Percentiles rank a stretch among this genome's conserved stretches.
Conservation (phyloP, 2,888 invertebrate species). For the Leucania comma region DNA sequence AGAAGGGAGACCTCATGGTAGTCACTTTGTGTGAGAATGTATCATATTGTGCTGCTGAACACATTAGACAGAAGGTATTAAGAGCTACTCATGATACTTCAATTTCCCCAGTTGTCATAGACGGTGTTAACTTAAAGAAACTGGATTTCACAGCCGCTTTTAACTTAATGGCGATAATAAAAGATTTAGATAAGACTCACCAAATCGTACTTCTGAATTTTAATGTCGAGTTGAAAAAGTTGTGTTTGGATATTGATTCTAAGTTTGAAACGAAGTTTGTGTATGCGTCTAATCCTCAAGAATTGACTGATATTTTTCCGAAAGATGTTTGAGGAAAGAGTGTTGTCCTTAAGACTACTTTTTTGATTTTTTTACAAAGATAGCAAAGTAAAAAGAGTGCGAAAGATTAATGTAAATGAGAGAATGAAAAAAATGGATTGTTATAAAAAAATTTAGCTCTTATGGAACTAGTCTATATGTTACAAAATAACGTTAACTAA, state of each 20-base stretch:
- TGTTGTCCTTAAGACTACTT: no score
- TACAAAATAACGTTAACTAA: no score
- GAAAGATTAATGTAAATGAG: no score
- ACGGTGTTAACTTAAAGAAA: conserved; percentile 77
- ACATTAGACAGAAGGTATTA: conserved; percentile 74
- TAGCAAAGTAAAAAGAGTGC: no score
- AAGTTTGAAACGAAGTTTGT: conserved; percentile 74
- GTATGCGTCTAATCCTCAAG: conserved; percentile 68
- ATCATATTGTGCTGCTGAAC: conserved; percentile 84
- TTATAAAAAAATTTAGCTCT: no score
- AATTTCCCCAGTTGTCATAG: conserved; percentile 76
- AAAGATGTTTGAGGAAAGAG: conserved; percentile 66
- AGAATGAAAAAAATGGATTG: no score
- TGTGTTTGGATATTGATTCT: conserved; percentile 77
- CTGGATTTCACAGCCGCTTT: conserved; percentile 84
- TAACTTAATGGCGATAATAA: conserved; percentile 79
- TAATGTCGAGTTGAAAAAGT: conserved; percentile 71
- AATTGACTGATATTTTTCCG: conserved; percentile 68
- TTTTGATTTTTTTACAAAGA: no score
- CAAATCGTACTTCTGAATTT: conserved; percentile 81
- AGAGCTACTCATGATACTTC: conserved; percentile 66
- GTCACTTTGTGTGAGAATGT: conserved; percentile 77
- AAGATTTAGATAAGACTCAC: conserved; percentile 79
- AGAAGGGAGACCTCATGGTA: conserved; percentile 74
- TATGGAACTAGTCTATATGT: no score